Evolutionary conservation across 2,797 vertebrate species (phyloP), one percentile per base, ranked within the genome.

Genomic region (Scomberomorus guttatus): DNA sequence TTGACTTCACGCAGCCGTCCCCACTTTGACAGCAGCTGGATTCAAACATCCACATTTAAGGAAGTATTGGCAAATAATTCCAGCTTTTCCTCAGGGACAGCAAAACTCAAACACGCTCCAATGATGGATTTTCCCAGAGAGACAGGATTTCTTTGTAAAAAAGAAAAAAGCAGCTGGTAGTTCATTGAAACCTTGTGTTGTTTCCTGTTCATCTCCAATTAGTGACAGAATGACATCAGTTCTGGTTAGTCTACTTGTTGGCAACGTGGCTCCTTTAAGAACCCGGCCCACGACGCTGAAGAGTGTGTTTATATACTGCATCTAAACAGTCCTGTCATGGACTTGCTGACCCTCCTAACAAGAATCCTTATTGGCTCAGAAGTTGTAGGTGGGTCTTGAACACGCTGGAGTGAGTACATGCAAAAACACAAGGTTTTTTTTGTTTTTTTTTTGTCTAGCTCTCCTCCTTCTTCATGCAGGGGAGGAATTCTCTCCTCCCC

Each of bases 271-370:
- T 68, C 65, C 72, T 86, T 86, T 77, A 88, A 85, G 60, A 70
- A 52, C 29, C 58, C 51, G 2, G 37, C 69, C 62, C 82, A 60
- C 52, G 12, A 10, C 8, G 4, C 54, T 50, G 48, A 82, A 48
- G 57, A 61, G 14, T 46, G 32, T 83, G 68, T 82, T 84, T 62
- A 77, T 68, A 81, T 88, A 50, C 81, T 83, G 77, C 61, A 42
- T 71, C 83, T 79, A 59, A 89, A 83, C 76, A 82, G 52, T 59
- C 6, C 59, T 57, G 25, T 75, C 63, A 25, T 81, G 81, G 60
- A 93, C 93, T 83, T 46, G 6, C 4, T 86, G 86, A 95, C 92
- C 89, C 90, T 56, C 54, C 9, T 48, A 58, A 78, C 42, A 60
- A 14, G 52, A 44, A 46, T 34, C 1, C 65, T 67, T 27, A 91